phyloP scores from a whole-genome alignment of 2,888 invertebrate species.

The Dicycla oo region DNA sequence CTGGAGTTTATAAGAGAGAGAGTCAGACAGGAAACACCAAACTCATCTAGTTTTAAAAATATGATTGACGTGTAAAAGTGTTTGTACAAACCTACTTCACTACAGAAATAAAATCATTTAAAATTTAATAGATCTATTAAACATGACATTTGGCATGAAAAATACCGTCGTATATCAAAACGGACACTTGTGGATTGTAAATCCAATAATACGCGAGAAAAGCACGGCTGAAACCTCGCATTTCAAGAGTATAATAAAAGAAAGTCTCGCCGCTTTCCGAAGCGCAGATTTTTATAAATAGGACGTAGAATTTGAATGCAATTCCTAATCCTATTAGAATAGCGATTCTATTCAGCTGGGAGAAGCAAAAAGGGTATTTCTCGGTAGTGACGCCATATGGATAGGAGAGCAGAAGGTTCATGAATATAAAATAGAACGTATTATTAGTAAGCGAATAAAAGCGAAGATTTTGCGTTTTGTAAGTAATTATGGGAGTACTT shows the following conservation, averaged over 20 bases:
- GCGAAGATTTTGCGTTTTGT: not conserved
- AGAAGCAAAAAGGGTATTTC: slow-evolving; percentile 20
- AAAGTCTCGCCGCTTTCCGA: not conserved
- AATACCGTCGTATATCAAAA: not conserved
- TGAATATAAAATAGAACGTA: not conserved
- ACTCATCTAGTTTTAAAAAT: too few species aligned
- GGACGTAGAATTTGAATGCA: slow-evolving; percentile 45
- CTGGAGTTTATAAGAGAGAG: too few species aligned
- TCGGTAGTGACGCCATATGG: not conserved
- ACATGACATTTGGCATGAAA: not conserved
- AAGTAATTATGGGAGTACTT: not conserved
- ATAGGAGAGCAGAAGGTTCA: slow-evolving; percentile 10
- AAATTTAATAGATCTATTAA: too few species aligned
- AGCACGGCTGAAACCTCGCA: not conserved
- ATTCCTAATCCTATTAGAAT: slow-evolving; percentile 48
- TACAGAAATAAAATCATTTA: too few species aligned
- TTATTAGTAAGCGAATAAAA: not conserved
- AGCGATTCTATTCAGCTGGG: slow-evolving; percentile 48
- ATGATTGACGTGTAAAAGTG: too few species aligned
- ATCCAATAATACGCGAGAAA: not conserved
- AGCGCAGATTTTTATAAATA: slow-evolving; percentile 41
- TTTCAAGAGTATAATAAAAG: not conserved
- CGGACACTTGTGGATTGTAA: not conserved
- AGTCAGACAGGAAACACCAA: too few species aligned
- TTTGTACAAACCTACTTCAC: too few species aligned